Conservation (phyloP, 2,113 vertebrate species). For the Dasyprocta punctata region DNA sequence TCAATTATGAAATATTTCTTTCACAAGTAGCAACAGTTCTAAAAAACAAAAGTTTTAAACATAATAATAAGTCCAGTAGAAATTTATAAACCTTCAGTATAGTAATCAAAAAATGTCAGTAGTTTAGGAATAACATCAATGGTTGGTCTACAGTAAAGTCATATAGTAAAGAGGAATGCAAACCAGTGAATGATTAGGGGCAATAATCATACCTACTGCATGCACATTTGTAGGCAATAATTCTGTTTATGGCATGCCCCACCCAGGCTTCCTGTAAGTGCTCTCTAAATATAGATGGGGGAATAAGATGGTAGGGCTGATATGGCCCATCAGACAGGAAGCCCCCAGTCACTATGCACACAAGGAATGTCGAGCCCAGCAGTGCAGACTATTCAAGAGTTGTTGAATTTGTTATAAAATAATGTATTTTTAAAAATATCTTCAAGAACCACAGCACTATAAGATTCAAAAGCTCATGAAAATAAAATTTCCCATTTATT, state of each 20-base stretch:
- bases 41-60: conserved; percentile 24
- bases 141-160: not conserved
- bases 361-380: not conserved
- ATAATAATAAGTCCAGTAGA: not conserved
- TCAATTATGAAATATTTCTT: conserved; percentile 26
- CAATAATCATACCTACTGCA: not conserved
- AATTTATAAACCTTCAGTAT: not conserved
- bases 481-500: conserved; percentile 68
- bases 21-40: not conserved
- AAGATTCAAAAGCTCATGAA: conserved; percentile 66
- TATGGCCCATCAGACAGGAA: too few relatives aligned
- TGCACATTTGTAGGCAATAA: not conserved
- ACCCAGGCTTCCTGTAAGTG: not conserved
- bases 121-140: accelerated
- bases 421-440: not conserved
- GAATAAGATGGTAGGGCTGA: too few relatives aligned
- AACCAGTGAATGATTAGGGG: not conserved
- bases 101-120: not conserved
- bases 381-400: not conserved
- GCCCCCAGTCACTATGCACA: not conserved
- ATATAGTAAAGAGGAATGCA: accelerated
- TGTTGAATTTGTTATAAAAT: not conserved
- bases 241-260: not conserved
- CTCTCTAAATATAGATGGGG: not conserved
- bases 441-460: conserved; percentile 5